Percentiles rank a stretch among this genome's conserved stretches.
phyloP scores from a whole-genome alignment of 2,113 vertebrate genomes.

The Microcebus murinus region DNA sequence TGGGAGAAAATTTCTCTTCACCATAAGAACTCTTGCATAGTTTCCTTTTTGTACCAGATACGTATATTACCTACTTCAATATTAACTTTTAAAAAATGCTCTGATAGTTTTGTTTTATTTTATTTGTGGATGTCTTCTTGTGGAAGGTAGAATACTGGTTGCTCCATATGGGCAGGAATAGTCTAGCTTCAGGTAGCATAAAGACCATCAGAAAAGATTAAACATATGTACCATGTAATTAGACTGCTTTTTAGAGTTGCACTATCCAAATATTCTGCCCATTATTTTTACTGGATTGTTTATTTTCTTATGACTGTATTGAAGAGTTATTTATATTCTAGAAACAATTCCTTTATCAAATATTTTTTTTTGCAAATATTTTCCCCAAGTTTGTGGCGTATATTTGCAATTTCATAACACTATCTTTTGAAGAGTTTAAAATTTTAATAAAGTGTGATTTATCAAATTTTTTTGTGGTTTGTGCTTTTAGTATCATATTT shows the following conservation, averaged over 20 bases:
- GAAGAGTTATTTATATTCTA: slow-evolving; percentile 38
- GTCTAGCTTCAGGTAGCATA: background rate
- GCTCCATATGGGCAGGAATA: background rate
- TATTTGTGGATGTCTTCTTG: background rate
- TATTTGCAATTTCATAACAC: background rate
- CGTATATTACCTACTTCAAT: background rate
- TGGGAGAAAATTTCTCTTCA: background rate
- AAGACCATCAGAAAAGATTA: background rate
- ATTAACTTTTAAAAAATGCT: background rate
- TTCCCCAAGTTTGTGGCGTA: background rate
- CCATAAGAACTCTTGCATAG: background rate
- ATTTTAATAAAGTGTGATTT: background rate
- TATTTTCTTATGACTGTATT: slow-evolving; percentile 4
- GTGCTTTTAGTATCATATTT: background rate
- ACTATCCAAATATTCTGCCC: background rate
- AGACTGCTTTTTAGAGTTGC: background rate
- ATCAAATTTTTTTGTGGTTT: background rate
- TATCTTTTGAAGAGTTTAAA: slow-evolving; percentile 28
- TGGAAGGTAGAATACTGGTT: background rate
- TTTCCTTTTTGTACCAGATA: slow-evolving; percentile 11
- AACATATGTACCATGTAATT: background rate
- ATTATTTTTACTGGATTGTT: slow-evolving; percentile 27
- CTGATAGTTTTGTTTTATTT: slow-evolving; percentile 46
- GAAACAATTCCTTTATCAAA: slow-evolving; percentile 1
- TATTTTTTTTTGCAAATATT: slow-evolving; percentile 12